Conservation (phyloP, 2,888 invertebrate genomes). For the Stenchaetothrips biformis region DNA sequence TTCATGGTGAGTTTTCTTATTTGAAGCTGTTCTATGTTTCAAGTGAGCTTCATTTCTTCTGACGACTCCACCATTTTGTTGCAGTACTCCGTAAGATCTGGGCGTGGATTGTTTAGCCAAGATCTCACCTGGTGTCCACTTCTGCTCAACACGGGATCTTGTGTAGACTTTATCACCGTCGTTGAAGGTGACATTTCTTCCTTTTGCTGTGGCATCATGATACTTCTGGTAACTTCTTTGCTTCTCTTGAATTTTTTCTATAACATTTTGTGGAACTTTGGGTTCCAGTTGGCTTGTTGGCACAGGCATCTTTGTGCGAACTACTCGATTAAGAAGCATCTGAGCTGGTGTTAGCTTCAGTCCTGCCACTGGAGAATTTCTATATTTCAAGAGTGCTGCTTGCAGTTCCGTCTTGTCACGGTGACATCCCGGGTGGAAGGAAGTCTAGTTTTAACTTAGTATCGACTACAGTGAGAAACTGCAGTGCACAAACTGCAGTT, state of each 20-base stretch:
- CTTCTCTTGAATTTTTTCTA: too few relatives aligned
- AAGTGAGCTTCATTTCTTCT: conserved; percentile 27
- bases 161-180: neutral
- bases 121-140: conserved; percentile 22
- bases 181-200: conserved; percentile 26
- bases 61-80: conserved; percentile 15
- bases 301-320: conserved; percentile 28
- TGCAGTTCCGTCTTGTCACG: conserved; percentile 26
- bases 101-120: conserved; percentile 26
- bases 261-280: neutral
- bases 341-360: conserved; percentile 27
- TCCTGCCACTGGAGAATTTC: conserved; percentile 24
- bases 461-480: too few relatives aligned
- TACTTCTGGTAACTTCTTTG: neutral
- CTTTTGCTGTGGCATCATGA: neutral
- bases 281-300: neutral
- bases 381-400: conserved; percentile 28
- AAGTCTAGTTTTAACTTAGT: conserved; percentile 28
- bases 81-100: conserved; percentile 14
- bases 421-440: too few relatives aligned
- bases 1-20: too few relatives aligned
- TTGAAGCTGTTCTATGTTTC: neutral
- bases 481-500: too few relatives aligned
- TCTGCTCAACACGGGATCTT: too few relatives aligned
- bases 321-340: conserved; percentile 26